phyloP scores from a whole-genome alignment of 2,797 vertebrate species.

The Atherinosoma microstoma region DNA sequence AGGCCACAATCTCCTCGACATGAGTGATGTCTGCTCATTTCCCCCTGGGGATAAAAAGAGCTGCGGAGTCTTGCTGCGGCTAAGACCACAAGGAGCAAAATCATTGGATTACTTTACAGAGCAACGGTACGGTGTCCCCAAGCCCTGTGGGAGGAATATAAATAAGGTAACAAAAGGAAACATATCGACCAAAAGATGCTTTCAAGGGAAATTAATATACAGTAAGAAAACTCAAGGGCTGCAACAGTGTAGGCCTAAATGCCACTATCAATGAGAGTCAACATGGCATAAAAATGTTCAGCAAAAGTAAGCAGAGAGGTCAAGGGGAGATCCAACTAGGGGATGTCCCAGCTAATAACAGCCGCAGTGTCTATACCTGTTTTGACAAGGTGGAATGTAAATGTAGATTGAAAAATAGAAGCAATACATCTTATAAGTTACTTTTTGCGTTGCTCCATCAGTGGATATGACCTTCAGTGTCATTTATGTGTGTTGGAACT shows the following conservation, averaged over 20 bases:
- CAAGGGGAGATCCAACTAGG: constrained; percentile 14
- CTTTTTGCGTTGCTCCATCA: background rate
- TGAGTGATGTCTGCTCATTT: constrained; percentile 63
- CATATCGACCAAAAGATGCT: constrained; percentile 36
- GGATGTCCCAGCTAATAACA: constrained; percentile 23
- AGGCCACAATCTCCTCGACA: constrained; percentile 47
- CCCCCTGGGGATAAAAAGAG: constrained; percentile 28
- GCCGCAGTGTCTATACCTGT: background rate
- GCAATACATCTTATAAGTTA: constrained; percentile 40
- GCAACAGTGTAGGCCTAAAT: background rate
- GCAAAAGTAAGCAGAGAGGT: constrained; percentile 13
- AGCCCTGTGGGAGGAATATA: constrained; percentile 10
- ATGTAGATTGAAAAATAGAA: background rate
- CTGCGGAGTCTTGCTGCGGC: constrained; percentile 6
- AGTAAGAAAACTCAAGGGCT: constrained; percentile 2
- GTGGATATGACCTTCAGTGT: constrained; percentile 2
- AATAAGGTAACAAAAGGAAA: constrained; percentile 32
- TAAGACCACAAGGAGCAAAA: constrained; percentile 26
- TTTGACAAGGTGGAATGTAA: constrained; percentile 14
- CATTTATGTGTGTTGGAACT: constrained; percentile 31
- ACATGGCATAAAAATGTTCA: constrained; percentile 26
- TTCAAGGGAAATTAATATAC: constrained; percentile 31
- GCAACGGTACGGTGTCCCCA: constrained; percentile 11
- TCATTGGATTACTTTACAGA: constrained; percentile 43
- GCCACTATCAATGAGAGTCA: constrained; percentile 42